These are phyloP conservation scores for Papilio polyxenes DNA, from an alignment of 1,140 invertebrate genomes.

Conservation along the genomic window DNA sequence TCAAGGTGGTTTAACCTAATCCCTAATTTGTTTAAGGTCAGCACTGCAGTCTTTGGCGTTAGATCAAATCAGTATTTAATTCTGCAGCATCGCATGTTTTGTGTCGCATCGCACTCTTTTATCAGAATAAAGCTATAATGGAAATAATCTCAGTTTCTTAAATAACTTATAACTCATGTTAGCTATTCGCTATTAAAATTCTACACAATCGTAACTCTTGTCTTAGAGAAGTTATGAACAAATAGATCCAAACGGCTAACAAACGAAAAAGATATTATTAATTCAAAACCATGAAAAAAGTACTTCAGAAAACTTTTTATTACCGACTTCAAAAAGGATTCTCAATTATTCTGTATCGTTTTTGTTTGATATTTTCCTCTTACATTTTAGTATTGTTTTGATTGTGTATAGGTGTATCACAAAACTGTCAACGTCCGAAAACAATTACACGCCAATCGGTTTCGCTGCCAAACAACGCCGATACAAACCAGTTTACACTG, in stretches of 20 bases:
- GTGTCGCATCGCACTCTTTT: not conserved
- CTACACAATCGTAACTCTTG: no score
- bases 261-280: no score
- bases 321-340: not conserved
- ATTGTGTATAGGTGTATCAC: not conserved
- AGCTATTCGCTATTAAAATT: no score
- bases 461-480: not conserved
- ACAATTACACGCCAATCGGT: constrained; percentile 13
- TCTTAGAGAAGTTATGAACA: no score
- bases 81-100: not conserved
- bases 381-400: not conserved
- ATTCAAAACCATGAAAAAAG: no score
- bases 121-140: not conserved
- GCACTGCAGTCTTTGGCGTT: constrained; percentile 9
- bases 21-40: not conserved
- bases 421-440: constrained; percentile 19
- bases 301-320: not conserved
- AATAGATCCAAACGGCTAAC: no score
- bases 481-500: not conserved
- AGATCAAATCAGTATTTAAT: not conserved
- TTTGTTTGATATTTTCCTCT: not conserved
- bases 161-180: no score
- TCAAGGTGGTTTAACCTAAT: not conserved
- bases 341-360: not conserved
- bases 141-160: no score